Conservation (phyloP, 2,797 vertebrate species). For the Myotis planiceps region DNA sequence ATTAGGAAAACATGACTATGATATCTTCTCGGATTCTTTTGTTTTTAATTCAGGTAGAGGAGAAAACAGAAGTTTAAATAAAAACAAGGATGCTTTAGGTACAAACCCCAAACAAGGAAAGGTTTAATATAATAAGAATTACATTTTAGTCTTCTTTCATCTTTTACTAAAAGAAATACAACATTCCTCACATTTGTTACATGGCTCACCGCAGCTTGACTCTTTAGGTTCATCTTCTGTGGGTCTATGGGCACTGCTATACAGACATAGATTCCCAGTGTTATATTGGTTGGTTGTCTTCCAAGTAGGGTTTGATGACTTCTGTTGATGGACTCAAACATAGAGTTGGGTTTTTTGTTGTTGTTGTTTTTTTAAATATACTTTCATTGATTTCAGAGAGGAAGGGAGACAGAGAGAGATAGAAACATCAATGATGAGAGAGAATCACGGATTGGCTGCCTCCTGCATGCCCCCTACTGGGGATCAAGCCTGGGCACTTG, state of each 20-base stretch:
- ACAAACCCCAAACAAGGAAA: neutral
- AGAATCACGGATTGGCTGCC: too few relatives aligned
- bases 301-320: neutral
- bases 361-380: neutral
- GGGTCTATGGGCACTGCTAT: neutral
- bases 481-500: too few relatives aligned
- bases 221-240: neutral
- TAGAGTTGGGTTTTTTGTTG: neutral
- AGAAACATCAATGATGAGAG: too few relatives aligned
- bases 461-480: too few relatives aligned
- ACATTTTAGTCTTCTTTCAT: neutral
- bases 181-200: neutral
- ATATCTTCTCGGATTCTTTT: neutral
- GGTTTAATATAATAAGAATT: neutral
- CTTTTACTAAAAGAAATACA: neutral
- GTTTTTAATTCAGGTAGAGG: neutral
- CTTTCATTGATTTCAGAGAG: too few relatives aligned
- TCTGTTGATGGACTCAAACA: neutral
- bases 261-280: neutral
- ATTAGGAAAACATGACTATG: neutral
- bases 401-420: too few relatives aligned
- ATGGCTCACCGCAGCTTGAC: neutral
- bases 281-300: neutral
- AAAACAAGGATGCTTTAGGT: neutral
- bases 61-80: conserved; percentile 25